Evolutionary conservation across 2,888 invertebrate species (phyloP), one percentile per base, ranked within the genome.

Genomic region (Clusia tigrina): DNA sequence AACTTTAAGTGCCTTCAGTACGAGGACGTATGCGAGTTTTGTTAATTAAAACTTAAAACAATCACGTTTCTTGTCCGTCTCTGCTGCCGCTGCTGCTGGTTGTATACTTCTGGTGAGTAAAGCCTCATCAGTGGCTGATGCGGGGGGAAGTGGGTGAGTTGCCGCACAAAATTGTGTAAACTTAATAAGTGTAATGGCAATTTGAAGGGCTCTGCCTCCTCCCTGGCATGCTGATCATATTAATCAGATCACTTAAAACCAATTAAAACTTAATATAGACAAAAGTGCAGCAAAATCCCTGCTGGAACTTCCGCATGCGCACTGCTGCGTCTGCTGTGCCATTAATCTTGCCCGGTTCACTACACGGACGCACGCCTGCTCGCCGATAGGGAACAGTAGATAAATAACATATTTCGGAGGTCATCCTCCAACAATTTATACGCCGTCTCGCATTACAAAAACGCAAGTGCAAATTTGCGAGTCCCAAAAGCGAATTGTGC

Each of bases 331-430:
- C 42, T 15, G 48, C 6, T 9, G 22, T 22, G 22, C n/a, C n/a
- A 48, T 48, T 20, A 48, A 48, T 48, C 48, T 48, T 48, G 6
- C 9, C 48, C 3, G 48, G 20, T 20, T 18, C 15, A 22, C 48
- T 20, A 22, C 48, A 20, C 42, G 2, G 18, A 22, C 22, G 48
- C 48, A 48, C 3, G 42, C 42, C 48, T 20, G 48, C 48, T 20
- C 15, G 5, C 20, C 48, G 48, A 48, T 48, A 22, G 48, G 20
- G 5, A 48, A 48, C 48, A 48, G 48, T 22, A 48, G 48, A 48
- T 48, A 48, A 48, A 48, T 48, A 48, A 48, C 48, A 20, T 48
- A 48, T 48, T 48, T 48, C 48, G 48, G 48, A 48, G 48, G 48
- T 48, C 22, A 48, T 2, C 48, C 48, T 48, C 48, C 3, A 22